Conservation (phyloP, 2,888 invertebrate genomes). For the Sceliomorpha sp. region DNA sequence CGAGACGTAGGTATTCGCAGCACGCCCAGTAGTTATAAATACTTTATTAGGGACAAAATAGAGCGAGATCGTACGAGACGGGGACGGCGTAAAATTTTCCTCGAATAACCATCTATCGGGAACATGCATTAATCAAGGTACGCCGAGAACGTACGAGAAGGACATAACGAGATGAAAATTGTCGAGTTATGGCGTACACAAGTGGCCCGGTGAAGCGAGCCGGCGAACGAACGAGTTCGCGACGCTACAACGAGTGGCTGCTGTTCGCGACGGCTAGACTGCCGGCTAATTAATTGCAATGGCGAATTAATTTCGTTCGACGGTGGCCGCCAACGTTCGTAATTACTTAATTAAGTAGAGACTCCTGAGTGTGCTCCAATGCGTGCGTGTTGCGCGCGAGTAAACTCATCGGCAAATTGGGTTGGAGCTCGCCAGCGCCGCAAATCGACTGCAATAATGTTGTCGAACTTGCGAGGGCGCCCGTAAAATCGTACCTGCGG, state of each 20-base stretch:
- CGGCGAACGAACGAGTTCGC: too few species aligned
- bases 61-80: too few species aligned
- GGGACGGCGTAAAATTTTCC: too few species aligned
- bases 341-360: constrained; percentile 69
- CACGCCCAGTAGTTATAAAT: too few species aligned
- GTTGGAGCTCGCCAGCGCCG: constrained; percentile 59
- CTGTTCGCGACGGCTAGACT: constrained; percentile 10
- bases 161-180: not conserved
- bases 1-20: too few species aligned
- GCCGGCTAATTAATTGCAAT: constrained; percentile 65
- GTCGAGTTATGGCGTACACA: not conserved
- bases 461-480: constrained; percentile 18
- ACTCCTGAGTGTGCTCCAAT: constrained; percentile 19
- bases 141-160: too few species aligned
- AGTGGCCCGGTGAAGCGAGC: constrained; percentile 39
- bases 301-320: constrained; percentile 67
- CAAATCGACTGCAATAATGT: constrained; percentile 24
- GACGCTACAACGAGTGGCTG: constrained; percentile 19
- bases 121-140: too few species aligned
- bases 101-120: too few species aligned
- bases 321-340: constrained; percentile 45
- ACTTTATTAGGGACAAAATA: too few species aligned
- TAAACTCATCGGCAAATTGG: constrained; percentile 64
- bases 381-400: constrained; percentile 23
- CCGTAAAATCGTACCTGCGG: constrained; percentile 27